Conservation (phyloP, 2,113 vertebrate genomes). For the Brachirus orientalis region DNA sequence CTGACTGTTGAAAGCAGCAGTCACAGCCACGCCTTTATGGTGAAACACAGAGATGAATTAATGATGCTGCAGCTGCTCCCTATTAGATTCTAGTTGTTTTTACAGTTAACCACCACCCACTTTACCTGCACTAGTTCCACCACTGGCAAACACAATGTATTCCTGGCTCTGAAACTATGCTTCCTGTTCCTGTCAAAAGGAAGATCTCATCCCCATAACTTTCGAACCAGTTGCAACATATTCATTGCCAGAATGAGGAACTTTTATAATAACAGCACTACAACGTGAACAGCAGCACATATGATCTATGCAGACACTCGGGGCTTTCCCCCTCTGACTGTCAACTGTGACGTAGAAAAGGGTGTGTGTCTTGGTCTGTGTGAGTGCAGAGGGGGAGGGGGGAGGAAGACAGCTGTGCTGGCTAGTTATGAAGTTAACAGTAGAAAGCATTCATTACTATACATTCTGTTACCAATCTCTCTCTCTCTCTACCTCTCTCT, state of each 20-base stretch:
- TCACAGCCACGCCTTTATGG: not conserved
- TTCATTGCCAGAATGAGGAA: not conserved
- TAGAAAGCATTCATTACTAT: conserved; percentile 72
- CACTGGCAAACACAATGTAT: not conserved
- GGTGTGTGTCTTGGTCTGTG: conserved; percentile 50
- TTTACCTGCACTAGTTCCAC: too few relatives aligned
- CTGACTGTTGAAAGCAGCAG: conserved; percentile 12
- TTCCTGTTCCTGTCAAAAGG: too few relatives aligned
- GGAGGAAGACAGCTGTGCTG: conserved; percentile 69
- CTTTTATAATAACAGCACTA: not conserved
- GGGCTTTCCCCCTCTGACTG: conserved; percentile 63
- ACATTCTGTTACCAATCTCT: conserved; percentile 67
- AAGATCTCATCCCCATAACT: too few relatives aligned
- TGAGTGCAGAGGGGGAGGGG: conserved; percentile 30
- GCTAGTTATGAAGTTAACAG: conserved; percentile 73
- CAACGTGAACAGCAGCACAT: conserved; percentile 32
- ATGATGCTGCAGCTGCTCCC: not conserved
- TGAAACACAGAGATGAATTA: not conserved
- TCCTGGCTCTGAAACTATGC: too few relatives aligned
- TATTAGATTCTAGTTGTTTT: conserved; percentile 6
- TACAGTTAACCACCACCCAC: not conserved
- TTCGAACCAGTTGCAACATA: not conserved
- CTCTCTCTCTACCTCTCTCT: conserved; percentile 28
- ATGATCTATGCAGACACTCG: conserved; percentile 21
- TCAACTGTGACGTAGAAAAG: conserved; percentile 59